Evolutionary conservation across 2,888 invertebrate species (phyloP).

Genomic region (Apodemia mormo): DNA sequence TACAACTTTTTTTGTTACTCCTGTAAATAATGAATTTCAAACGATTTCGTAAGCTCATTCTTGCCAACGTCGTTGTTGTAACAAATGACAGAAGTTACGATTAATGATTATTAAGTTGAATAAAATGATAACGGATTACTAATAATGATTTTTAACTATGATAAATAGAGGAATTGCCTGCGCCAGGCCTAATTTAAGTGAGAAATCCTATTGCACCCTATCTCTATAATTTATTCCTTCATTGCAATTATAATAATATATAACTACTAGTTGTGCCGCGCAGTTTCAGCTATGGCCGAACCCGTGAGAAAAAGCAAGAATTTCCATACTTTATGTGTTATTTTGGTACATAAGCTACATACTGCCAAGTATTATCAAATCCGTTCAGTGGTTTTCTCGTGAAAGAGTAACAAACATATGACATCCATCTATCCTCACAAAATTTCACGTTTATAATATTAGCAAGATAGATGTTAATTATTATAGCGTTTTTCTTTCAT

Average conservation of each 20-base stretch:
- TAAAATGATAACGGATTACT: conserved; percentile 1
- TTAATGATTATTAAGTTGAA: not conserved
- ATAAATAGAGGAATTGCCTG: not conserved
- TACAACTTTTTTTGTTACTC: not conserved
- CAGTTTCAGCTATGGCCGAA: not conserved
- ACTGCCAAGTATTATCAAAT: not conserved
- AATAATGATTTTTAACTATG: not conserved
- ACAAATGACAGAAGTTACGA: not conserved
- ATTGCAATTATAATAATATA: not conserved
- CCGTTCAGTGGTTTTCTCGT: not conserved
- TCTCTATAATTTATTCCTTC: not conserved
- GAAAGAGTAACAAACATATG: too few relatives aligned
- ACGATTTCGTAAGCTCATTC: conserved; percentile 1
- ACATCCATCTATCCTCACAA: too few relatives aligned
- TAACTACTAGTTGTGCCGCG: not conserved
- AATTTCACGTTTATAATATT: not conserved
- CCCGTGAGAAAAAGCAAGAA: not conserved
- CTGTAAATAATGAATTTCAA: not conserved
- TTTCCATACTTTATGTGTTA: not conserved
- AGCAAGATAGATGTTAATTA: conserved; percentile 1
- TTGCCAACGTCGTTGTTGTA: not conserved
- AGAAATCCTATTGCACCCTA: not conserved
- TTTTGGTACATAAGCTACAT: too few relatives aligned
- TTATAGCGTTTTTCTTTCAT: not conserved
- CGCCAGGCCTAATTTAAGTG: not conserved